Evolutionary conservation across 2,888 invertebrate genomes (phyloP).

Genomic region (Cybosia mesomella): DNA sequence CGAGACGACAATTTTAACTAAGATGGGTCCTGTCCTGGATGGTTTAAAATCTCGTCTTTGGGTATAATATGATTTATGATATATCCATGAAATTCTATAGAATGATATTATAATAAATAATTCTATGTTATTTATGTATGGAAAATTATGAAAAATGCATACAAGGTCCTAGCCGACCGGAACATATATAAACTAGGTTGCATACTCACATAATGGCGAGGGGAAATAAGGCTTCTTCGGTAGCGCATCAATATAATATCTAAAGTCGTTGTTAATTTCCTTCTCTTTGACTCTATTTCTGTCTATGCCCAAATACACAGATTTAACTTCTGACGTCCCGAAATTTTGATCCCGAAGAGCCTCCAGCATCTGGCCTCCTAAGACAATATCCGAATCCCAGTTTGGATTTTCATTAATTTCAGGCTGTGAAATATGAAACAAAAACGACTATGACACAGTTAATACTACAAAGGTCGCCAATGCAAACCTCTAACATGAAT

Average conservation of each 20-base stretch:
- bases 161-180: neutral
- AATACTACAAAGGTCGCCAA: no score
- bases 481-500: no score
- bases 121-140: no score
- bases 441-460: neutral
- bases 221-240: constrained; percentile 83
- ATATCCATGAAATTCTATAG: no score
- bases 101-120: no score
- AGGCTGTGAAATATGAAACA: constrained; percentile 47
- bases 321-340: constrained; percentile 55
- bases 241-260: constrained; percentile 82
- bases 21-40: no score
- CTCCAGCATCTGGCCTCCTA: constrained; percentile 73
- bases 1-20: no score
- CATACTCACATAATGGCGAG: constrained; percentile 78
- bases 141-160: neutral
- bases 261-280: constrained; percentile 82
- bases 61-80: no score
- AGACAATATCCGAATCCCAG: constrained; percentile 43
- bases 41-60: no score
- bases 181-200: neutral
- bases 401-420: constrained; percentile 29
- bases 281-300: constrained; percentile 69
- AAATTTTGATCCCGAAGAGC: constrained; percentile 60
- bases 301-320: constrained; percentile 81